phyloP scores from a whole-genome alignment of 2,888 invertebrate genomes.

The Pardosa pseudoannulata region DNA sequence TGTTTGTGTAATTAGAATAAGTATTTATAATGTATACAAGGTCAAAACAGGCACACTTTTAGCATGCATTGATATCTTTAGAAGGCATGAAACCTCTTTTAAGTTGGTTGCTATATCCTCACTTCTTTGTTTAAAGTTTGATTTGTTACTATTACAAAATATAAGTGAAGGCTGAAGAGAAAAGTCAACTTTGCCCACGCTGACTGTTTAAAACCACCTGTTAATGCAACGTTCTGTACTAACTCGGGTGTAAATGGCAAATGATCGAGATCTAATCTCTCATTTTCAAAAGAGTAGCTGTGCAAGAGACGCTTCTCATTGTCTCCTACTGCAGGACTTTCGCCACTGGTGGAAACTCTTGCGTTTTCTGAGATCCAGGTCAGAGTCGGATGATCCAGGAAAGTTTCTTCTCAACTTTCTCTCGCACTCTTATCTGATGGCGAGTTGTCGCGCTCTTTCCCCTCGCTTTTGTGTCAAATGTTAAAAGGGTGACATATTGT shows the following conservation, averaged over 20 bases:
- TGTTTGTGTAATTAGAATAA: no score
- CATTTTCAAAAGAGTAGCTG: neutral
- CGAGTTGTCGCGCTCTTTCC: slow-evolving; percentile 23
- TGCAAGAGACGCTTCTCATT: neutral
- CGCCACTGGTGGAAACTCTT: neutral
- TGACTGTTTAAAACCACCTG: no score
- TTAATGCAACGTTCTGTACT: neutral
- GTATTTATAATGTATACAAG: no score
- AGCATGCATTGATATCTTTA: no score
- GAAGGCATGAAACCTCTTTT: no score
- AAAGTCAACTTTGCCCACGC: no score
- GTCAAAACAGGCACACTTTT: no score
- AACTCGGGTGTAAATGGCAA: neutral
- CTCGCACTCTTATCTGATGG: slow-evolving; percentile 38
- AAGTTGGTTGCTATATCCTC: no score
- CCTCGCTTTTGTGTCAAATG: slow-evolving; percentile 65
- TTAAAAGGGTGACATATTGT: slow-evolving; percentile 48
- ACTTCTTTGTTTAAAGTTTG: no score
- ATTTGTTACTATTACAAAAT: no score
- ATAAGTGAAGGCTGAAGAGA: no score
- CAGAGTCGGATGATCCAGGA: slow-evolving; percentile 1
- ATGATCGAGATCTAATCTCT: no score
- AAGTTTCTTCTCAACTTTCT: neutral
- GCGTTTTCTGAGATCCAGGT: slow-evolving; percentile 40
- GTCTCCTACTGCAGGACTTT: neutral